Evolutionary conservation across 2,113 vertebrate genomes (phyloP).

Genomic region (Leucoraja erinaceus): DNA sequence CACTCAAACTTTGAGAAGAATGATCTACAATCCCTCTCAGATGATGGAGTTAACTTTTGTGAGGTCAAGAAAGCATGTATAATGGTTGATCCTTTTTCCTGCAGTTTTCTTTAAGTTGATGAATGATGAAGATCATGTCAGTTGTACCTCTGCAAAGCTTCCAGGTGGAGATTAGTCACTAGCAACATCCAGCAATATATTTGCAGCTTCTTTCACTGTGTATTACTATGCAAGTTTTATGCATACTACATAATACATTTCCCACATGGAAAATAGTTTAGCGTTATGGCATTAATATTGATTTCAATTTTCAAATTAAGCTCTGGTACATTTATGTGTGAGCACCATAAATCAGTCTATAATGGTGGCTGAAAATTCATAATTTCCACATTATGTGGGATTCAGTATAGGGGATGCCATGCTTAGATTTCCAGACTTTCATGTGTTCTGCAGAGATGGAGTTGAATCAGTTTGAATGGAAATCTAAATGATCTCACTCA

Average conservation of each 20-base stretch:
- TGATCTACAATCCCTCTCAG: too few relatives aligned
- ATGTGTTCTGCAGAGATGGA: background rate
- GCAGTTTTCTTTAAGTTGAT: too few relatives aligned
- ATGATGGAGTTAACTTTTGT: too few relatives aligned
- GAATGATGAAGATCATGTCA: too few relatives aligned
- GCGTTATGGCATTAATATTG: background rate
- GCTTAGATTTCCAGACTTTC: background rate
- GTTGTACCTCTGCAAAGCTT: too few relatives aligned
- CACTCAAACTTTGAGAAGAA: too few relatives aligned
- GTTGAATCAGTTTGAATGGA: background rate
- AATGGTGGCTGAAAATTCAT: background rate
- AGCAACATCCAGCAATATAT: background rate
- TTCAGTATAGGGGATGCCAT: background rate
- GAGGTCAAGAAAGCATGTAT: too few relatives aligned
- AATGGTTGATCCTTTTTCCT: too few relatives aligned
- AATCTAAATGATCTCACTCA: background rate
- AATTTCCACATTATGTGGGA: background rate
- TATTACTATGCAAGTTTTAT: background rate
- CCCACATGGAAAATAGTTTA: background rate
- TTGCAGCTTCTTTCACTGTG: background rate
- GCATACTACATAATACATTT: background rate
- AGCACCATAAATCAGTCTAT: background rate
- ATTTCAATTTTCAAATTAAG: slow-evolving; percentile 4
- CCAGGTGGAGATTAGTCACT: too few relatives aligned
- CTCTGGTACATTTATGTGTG: background rate